Evolutionary conservation across 2,797 vertebrate genomes (phyloP).

Genomic region (Fratercula arctica): DNA sequence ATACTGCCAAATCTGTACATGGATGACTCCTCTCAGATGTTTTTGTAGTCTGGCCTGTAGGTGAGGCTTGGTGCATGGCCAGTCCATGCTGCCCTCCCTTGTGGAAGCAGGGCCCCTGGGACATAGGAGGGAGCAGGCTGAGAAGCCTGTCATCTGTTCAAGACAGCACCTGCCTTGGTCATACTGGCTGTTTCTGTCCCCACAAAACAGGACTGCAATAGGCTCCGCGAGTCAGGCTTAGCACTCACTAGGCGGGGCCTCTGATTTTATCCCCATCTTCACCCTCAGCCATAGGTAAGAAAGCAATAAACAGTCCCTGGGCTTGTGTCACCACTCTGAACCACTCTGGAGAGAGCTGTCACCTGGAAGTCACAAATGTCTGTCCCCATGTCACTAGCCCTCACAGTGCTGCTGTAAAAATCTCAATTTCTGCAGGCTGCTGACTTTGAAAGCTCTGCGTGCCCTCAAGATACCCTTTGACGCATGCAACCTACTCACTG

Average conservation of each 20-base stretch:
- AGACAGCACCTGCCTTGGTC: background rate
- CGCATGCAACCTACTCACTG: background rate
- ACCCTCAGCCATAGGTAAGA: background rate
- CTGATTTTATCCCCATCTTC: background rate
- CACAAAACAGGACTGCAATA: background rate
- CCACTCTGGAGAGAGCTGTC: background rate
- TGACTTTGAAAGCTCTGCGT: slow-evolving; percentile 37
- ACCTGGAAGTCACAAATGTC: background rate
- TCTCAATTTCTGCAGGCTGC: background rate
- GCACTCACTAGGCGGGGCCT: background rate
- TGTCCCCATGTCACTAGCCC: background rate
- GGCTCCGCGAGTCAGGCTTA: background rate
- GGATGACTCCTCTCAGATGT: background rate
- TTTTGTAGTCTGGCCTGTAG: background rate
- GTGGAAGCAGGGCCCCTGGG: accelerated
- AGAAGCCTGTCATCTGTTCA: background rate
- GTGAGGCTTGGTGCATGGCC: background rate
- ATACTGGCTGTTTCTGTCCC: background rate
- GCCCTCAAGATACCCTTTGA: background rate
- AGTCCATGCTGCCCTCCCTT: background rate
- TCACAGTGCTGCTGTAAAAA: background rate
- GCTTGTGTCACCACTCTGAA: background rate
- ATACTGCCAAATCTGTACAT: background rate
- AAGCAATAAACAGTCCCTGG: background rate
- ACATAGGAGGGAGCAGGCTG: background rate